Evolutionary conservation across 2,888 invertebrate genomes (phyloP).

Genomic region (Thecophora atra): DNA sequence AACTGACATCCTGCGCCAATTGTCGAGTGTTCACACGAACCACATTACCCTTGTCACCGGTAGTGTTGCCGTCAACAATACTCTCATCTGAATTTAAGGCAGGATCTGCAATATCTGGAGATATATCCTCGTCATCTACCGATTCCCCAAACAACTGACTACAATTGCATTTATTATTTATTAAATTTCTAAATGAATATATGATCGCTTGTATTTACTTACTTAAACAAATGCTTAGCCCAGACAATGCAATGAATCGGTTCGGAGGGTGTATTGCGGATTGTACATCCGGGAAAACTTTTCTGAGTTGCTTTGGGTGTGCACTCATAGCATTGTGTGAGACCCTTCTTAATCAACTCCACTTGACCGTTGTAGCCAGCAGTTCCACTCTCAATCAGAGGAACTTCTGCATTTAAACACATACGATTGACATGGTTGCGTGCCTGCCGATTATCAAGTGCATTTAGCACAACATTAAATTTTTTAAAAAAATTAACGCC

Average conservation of each 20-base stretch:
- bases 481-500: constrained; percentile 90
- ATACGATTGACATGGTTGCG: constrained; percentile 98
- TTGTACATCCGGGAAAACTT: constrained; percentile 97
- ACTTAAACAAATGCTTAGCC: constrained; percentile 99
- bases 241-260: constrained; percentile 99
- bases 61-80: constrained; percentile 71
- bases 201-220: constrained; percentile 59
- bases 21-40: constrained; percentile 79
- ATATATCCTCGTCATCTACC: constrained; percentile 97
- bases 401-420: constrained; percentile 94
- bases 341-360: constrained; percentile 84
- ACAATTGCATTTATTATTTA: constrained; percentile 45
- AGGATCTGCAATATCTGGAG: constrained; percentile 96
- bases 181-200: background rate
- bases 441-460: constrained; percentile 95
- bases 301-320: constrained; percentile 90
- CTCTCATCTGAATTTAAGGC: constrained; percentile 72
- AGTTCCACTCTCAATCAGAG: constrained; percentile 96
- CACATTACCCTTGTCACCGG: constrained; percentile 70
- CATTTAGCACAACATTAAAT: constrained; percentile 93
- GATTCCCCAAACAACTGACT: constrained; percentile 97
- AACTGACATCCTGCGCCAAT: constrained; percentile 88
- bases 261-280: constrained; percentile 98
- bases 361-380: constrained; percentile 97
- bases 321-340: constrained; percentile 98